Evolutionary conservation across 2,797 vertebrate species (phyloP), one percentile per base, ranked within the genome.

Genomic region (Lycodopsis pacificus): DNA sequence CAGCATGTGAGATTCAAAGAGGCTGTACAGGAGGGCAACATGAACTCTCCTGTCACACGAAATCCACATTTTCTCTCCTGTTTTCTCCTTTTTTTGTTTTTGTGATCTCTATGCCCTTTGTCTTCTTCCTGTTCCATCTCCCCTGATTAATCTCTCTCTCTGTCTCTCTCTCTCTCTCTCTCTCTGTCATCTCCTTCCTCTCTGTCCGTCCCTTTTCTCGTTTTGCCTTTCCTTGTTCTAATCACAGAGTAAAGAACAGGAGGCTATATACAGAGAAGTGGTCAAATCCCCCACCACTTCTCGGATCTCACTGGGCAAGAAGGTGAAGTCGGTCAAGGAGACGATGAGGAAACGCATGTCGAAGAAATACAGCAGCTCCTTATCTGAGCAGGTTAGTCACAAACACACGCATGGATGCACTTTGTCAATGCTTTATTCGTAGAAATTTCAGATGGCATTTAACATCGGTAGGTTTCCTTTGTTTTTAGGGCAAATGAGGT

Each of bases 341-440:
- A 99, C 98, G 1, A 99, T 99, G 98, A 98, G 97, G 94, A 99
- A 99, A 85, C 96, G 97, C 83, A 99, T 99, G 96, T 99, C 98
- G 46, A 99, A 99, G 93, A 99, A 99, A 86, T 99, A 99, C 58
- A 97, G 96, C 92, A 97, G 95, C 84, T 96, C 97, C 30, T 86
- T 97, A 22, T 96, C 97, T 61, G 97, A 98, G 80, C 98, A 99
- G 97, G 98, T 99, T 71, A 67, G 76, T 62, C 65, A 63, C 58
- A 80, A 15, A 76, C 3, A 83, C 48, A 44, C 79, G 70, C 3
- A 49, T 9, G 15, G 51, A 65, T n/a, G 2, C 22, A 15, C 17
- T 71, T 64, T 62, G 32, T 12, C 1, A 15, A 13, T 6, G 4
- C 30, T 46, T 70, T 20, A 42, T 68, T 73, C 65, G 15, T 27